Percentiles rank a stretch among this genome's conserved stretches.
These are phyloP conservation scores for Muscidifurax raptorellus DNA, from an alignment of 1,140 invertebrate species.

Conservation along the genomic window DNA sequence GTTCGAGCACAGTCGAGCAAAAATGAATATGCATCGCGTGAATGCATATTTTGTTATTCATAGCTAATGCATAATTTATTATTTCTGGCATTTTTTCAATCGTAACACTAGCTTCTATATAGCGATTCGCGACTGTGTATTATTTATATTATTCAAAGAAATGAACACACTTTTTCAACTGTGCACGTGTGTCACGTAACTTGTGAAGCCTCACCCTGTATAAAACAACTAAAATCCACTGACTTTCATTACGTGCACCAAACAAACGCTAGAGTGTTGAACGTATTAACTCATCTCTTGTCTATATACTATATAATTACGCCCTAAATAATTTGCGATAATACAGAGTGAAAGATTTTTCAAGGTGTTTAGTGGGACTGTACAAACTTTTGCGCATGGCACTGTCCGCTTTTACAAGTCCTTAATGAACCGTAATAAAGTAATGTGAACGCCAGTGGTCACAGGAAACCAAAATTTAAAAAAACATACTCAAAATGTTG, in stretches of 20 bases:
- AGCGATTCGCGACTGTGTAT: too few species aligned
- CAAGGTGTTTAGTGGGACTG: background rate
- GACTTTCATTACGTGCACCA: constrained; percentile 22
- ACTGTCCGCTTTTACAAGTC: background rate
- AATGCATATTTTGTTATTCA: background rate
- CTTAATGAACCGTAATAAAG: background rate
- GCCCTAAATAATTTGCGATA: background rate
- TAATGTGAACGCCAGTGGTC: background rate
- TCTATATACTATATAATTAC: background rate
- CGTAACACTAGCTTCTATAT: too few species aligned
- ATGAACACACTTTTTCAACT: constrained; percentile 34
- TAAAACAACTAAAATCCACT: constrained; percentile 39
- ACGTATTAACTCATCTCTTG: background rate
- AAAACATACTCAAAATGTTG: background rate
- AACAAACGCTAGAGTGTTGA: constrained; percentile 12
- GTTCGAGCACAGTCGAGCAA: background rate
- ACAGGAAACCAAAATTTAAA: background rate
- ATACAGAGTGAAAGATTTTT: background rate
- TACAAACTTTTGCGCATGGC: background rate
- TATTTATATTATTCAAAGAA: too few species aligned
- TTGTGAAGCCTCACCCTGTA: background rate
- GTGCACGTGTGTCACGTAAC: background rate
- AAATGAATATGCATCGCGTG: constrained; percentile 9
- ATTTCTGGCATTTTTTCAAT: too few species aligned
- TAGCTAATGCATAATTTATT: background rate